phyloP scores from a whole-genome alignment of 2,797 vertebrate genomes.

The Gorsachius magnificus region DNA sequence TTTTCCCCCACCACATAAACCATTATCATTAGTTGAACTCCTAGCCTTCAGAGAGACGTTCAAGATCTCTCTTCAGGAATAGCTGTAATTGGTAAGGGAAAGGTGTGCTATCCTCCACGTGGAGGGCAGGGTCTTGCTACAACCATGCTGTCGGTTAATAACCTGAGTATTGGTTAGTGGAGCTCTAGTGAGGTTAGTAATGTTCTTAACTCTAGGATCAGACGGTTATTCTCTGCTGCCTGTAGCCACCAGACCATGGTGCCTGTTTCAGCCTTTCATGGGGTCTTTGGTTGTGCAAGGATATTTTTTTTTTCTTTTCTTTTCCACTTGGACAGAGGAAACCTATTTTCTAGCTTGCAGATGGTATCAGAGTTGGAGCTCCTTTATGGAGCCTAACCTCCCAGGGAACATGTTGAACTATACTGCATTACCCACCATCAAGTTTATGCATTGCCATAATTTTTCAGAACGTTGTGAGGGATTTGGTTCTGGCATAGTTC shows the following conservation, averaged over 20 bases:
- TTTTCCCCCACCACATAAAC: background rate
- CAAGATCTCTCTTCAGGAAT: background rate
- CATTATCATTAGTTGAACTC: background rate
- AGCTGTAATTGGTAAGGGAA: background rate
- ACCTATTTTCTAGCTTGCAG: background rate
- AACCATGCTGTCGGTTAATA: background rate
- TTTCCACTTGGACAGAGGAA: background rate
- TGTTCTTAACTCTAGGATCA: background rate
- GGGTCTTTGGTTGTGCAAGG: background rate
- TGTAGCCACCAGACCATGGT: background rate
- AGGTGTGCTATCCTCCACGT: fast-evolving
- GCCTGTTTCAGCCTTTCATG: background rate
- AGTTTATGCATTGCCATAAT: background rate
- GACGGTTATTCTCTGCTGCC: background rate
- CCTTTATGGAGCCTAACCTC: background rate
- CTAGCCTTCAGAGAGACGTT: background rate
- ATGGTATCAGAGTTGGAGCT: background rate
- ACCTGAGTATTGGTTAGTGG: background rate
- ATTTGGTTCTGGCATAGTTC: background rate
- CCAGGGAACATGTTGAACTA: fast-evolving
- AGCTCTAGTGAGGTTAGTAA: background rate
- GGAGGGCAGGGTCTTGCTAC: background rate
- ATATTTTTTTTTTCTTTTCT: background rate
- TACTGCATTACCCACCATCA: background rate
- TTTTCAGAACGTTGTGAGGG: background rate